phyloP scores from a whole-genome alignment of 2,888 invertebrate species.

The Lamellibrachia satsuma region DNA sequence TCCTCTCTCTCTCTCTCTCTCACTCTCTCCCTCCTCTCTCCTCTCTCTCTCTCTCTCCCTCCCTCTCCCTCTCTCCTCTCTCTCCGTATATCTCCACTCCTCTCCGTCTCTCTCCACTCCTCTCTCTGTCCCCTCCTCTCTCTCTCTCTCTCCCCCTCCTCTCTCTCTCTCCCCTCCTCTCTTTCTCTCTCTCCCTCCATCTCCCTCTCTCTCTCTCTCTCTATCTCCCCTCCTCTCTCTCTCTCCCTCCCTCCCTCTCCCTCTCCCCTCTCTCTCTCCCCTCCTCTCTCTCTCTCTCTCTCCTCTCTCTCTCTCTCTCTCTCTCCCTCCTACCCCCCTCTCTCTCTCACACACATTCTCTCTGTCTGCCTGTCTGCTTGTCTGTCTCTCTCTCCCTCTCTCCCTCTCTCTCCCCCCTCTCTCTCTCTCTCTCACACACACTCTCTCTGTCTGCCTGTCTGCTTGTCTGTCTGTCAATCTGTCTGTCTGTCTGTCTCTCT shows the following conservation, averaged over 20 bases:
- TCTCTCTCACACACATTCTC: neutral
- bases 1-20: neutral
- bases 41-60: conserved; percentile 14
- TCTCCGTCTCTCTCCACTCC: neutral
- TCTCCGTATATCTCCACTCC: neutral
- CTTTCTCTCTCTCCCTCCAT: conserved; percentile 3
- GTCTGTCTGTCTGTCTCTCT: too few species aligned
- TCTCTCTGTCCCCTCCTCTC: neutral
- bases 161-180: conserved; percentile 14
- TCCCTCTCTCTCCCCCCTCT: neutral
- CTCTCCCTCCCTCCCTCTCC: neutral
- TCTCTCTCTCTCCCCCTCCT: neutral
- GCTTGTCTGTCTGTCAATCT: too few species aligned
- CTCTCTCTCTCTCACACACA: too few species aligned
- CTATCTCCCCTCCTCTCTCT: neutral
- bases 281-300: conserved; percentile 22
- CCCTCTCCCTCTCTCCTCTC: neutral
- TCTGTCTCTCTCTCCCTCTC: neutral
- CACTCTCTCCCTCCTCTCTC: neutral
- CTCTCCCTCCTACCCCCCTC: conserved; percentile 9
- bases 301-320: conserved; percentile 22
- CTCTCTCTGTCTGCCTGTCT: too few species aligned
- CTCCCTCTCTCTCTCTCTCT: neutral
- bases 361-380: neutral
- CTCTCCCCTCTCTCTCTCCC: neutral